Percentiles rank a stretch among this genome's conserved stretches.
Conservation (phyloP, 2,888 invertebrate genomes). For the Trypoxylon attenuatum region DNA sequence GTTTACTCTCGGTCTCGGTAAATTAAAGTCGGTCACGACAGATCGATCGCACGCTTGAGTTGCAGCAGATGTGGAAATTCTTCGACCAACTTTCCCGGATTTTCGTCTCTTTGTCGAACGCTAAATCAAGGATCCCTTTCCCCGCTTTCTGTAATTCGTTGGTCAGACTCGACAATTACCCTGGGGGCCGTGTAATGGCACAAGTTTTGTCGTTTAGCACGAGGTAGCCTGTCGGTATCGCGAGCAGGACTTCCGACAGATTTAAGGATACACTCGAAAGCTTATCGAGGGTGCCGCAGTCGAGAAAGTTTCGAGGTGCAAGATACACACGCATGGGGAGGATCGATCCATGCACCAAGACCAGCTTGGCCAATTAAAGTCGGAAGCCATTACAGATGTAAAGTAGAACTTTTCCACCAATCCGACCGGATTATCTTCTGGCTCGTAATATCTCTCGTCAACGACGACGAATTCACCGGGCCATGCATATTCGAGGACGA, state of each 20-base stretch:
- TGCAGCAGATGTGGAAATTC: not conserved
- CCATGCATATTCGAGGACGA: slow-evolving; percentile 20
- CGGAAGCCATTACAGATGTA: slow-evolving; percentile 11
- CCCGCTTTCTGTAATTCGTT: not conserved
- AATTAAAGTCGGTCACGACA: slow-evolving; percentile 26
- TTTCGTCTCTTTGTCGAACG: not conserved
- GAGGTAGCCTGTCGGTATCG: not conserved
- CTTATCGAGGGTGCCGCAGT: not conserved
- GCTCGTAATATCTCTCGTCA: slow-evolving; percentile 25
- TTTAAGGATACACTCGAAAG: slow-evolving; percentile 1
- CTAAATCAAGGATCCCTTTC: not conserved
- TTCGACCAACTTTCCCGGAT: not conserved
- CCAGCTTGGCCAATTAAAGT: slow-evolving; percentile 34
- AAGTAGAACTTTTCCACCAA: slow-evolving; percentile 18
- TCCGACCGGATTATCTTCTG: slow-evolving; percentile 7
- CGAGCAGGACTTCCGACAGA: slow-evolving; percentile 1
- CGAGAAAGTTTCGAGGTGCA: slow-evolving; percentile 7
- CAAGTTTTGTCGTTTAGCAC: not conserved
- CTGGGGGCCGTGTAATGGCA: not conserved
- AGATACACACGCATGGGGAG: not conserved
- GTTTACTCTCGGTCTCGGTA: slow-evolving; percentile 35
- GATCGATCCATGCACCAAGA: slow-evolving; percentile 18
- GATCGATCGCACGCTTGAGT: slow-evolving; percentile 33
- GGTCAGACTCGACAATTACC: not conserved
- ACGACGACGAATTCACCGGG: slow-evolving; percentile 1